A percentile compares a stretch with the other conserved stretches of the same genome.
These are phyloP conservation scores for Dicyrtomina minuta DNA, from an alignment of 2,888 invertebrate genomes.

Conservation along the genomic window DNA sequence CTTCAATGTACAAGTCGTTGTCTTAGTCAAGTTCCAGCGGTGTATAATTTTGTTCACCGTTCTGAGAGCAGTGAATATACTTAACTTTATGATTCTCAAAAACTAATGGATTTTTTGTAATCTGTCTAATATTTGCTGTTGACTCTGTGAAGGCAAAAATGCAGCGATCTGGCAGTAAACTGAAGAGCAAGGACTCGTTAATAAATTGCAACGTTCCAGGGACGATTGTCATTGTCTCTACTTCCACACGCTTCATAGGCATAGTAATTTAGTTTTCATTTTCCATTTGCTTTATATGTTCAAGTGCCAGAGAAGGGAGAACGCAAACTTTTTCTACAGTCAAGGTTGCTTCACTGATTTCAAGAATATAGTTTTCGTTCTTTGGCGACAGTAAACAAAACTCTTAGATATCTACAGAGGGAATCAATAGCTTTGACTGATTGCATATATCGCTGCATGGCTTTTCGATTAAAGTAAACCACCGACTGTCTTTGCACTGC, in stretches of 20 bases:
- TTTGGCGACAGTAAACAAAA: slow-evolving; percentile 24
- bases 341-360: slow-evolving; percentile 34
- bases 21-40: slow-evolving; percentile 7
- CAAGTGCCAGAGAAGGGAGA: slow-evolving; percentile 26
- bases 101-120: slow-evolving; percentile 2
- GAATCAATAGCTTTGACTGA: slow-evolving; percentile 29
- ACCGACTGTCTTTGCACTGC: slow-evolving; percentile 7
- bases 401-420: slow-evolving; percentile 35
- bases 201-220: slow-evolving; percentile 19
- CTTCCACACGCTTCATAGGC: slow-evolving; percentile 24
- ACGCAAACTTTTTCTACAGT: too few relatives aligned
- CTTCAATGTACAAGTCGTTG: background rate
- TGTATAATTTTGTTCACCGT: background rate
- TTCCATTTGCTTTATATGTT: slow-evolving; percentile 30
- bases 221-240: slow-evolving; percentile 32
- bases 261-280: slow-evolving; percentile 8
- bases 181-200: slow-evolving; percentile 34
- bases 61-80: background rate
- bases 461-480: slow-evolving; percentile 35
- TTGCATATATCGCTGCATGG: slow-evolving; percentile 34
- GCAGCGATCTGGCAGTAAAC: slow-evolving; percentile 35
- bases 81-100: too few relatives aligned
- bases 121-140: slow-evolving; percentile 8
- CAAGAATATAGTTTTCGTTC: slow-evolving; percentile 3
- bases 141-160: slow-evolving; percentile 29